A percentile compares a stretch with the other conserved stretches of the same genome.
phyloP scores from a whole-genome alignment of 2,888 invertebrate genomes.

The Philereme transversata region DNA sequence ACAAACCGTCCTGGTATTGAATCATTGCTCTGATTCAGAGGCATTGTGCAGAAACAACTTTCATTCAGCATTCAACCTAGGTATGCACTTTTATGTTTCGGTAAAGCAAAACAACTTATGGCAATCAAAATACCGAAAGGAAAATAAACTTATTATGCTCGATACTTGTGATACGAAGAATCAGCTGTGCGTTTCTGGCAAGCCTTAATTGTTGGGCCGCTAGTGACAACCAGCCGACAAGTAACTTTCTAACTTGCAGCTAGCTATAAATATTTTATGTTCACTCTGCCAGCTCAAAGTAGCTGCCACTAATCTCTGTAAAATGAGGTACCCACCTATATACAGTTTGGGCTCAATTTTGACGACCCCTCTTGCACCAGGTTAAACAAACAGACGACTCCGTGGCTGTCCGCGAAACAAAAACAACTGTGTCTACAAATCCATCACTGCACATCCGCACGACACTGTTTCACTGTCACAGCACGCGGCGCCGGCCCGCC shows the following conservation, averaged over 20 bases:
- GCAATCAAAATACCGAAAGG: constrained; percentile 44
- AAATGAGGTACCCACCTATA: constrained; percentile 73
- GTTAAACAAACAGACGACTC: constrained; percentile 65
- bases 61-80: constrained; percentile 28
- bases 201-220: constrained; percentile 31
- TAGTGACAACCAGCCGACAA: constrained; percentile 46
- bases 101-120: constrained; percentile 6
- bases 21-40: constrained; percentile 1
- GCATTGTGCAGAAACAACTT: constrained; percentile 8
- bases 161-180: constrained; percentile 60
- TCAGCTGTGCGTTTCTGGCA: constrained; percentile 64
- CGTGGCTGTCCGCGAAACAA: constrained; percentile 59
- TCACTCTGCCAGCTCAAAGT: constrained; percentile 53
- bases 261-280: constrained; percentile 76
- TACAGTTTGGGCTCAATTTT: constrained; percentile 84
- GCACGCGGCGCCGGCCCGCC: constrained; percentile 69
- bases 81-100: neutral
- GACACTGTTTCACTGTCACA: constrained; percentile 82
- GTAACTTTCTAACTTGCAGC: constrained; percentile 70
- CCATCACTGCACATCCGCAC: constrained; percentile 84
- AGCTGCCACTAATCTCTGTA: constrained; percentile 44
- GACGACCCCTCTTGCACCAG: constrained; percentile 73
- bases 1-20: constrained; percentile 3
- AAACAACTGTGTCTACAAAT: constrained; percentile 74
- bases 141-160: constrained; percentile 53